These are phyloP conservation scores for Zaprionus capensis DNA, from an alignment of 1,140 invertebrate genomes.

Conservation along the genomic window DNA sequence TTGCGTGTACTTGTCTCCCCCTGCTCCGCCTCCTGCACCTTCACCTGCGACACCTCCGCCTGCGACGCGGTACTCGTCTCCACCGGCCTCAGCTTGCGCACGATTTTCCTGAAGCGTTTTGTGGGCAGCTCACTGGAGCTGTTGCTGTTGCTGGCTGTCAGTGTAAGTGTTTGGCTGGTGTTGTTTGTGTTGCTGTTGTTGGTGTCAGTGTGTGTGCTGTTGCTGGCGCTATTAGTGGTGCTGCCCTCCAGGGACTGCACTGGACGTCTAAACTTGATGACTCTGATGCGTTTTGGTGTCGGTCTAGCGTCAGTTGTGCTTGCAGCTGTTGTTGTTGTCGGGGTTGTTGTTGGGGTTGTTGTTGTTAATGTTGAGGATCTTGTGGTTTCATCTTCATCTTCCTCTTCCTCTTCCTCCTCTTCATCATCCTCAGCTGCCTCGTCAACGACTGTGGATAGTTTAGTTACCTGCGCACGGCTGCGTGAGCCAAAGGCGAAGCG, in stretches of 20 bases:
- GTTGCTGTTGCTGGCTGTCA: conserved; percentile 3
- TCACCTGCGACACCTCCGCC: background rate
- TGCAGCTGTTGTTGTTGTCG: conserved; percentile 25
- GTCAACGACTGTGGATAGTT: conserved; percentile 61
- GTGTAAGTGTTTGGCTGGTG: conserved; percentile 16
- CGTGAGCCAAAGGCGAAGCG: conserved; percentile 48
- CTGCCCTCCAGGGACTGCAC: conserved; percentile 54
- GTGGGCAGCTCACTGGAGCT: conserved; percentile 26
- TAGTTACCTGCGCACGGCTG: conserved; percentile 68
- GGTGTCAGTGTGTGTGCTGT: conserved; percentile 30
- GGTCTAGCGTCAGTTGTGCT: conserved; percentile 35
- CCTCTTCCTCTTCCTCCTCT: conserved; percentile 30
- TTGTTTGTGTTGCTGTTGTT: conserved; percentile 15
- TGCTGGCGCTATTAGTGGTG: conserved; percentile 54
- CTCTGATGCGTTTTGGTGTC: conserved; percentile 70
- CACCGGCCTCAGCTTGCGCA: conserved; percentile 68
- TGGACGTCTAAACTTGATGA: conserved; percentile 72
- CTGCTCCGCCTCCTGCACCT: background rate
- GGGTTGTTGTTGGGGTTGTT: background rate
- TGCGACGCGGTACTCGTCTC: conserved; percentile 14
- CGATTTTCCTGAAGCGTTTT: conserved; percentile 79
- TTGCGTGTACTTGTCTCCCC: conserved; percentile 45
- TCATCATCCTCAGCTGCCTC: conserved; percentile 40
- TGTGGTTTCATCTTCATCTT: conserved; percentile 30
- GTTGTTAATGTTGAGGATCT: conserved; percentile 21